Conservation (phyloP, 2,113 vertebrate genomes). For the Xiphorhynchus elegans region DNA sequence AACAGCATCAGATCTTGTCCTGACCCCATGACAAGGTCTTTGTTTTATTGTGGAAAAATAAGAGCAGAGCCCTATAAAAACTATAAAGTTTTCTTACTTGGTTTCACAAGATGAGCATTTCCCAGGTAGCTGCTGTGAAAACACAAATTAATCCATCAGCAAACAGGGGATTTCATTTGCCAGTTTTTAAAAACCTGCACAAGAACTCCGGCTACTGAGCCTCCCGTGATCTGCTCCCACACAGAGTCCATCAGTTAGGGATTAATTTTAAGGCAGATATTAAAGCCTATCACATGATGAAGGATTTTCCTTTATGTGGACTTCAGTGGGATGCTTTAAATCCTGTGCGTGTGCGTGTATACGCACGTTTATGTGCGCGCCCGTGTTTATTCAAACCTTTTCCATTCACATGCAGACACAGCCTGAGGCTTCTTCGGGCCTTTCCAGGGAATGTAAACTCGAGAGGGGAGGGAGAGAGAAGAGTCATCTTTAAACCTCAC, state of each 20-base stretch:
- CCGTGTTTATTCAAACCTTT: neutral
- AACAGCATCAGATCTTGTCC: neutral
- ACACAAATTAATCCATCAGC: neutral
- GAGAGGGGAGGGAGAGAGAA: neutral
- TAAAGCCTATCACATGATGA: conserved; percentile 15
- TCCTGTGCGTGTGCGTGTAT: neutral
- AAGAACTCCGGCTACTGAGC: neutral
- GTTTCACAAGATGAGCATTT: neutral
- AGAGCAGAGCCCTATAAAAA: neutral
- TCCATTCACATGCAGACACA: neutral
- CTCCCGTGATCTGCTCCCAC: neutral
- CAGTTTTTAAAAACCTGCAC: neutral
- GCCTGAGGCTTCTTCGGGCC: neutral
- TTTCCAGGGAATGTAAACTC: neutral
- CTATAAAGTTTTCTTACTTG: neutral
- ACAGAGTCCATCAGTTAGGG: neutral
- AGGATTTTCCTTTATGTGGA: conserved; percentile 11
- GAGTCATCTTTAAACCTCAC: neutral
- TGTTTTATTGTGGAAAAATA: neutral
- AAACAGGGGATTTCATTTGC: neutral
- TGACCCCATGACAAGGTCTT: neutral
- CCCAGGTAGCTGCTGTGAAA: neutral
- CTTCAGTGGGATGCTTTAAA: conserved; percentile 7
- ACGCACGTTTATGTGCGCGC: rapidly evolving
- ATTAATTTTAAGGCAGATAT: conserved; percentile 58